These are phyloP conservation scores for Hipposideros larvatus DNA, from an alignment of 2,797 vertebrate genomes.

Conservation along the genomic window DNA sequence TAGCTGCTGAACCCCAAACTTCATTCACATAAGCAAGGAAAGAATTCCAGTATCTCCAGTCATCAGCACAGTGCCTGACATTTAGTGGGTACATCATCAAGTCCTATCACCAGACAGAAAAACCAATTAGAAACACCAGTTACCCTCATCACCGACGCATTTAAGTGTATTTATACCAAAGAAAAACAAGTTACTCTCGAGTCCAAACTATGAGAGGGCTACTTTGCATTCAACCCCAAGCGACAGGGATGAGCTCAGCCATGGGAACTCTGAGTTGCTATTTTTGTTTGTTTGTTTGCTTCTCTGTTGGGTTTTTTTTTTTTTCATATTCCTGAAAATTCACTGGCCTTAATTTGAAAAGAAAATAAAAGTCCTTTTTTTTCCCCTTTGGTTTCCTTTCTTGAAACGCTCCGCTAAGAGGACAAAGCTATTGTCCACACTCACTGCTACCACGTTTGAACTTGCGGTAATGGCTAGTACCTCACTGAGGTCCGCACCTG, in stretches of 20 bases:
- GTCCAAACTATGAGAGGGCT: not conserved
- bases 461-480: not conserved
- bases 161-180: not conserved
- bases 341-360: not conserved
- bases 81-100: not conserved
- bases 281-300: not conserved
- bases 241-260: not conserved
- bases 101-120: not conserved
- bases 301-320: not conserved
- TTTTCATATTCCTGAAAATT: not conserved
- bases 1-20: not conserved
- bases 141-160: not conserved
- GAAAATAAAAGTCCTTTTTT: not conserved
- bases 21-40: not conserved
- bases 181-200: not conserved
- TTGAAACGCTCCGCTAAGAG: not conserved
- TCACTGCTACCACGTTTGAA: not conserved
- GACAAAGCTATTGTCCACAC: not conserved
- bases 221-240: not conserved
- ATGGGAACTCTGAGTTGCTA: not conserved
- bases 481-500: not conserved
- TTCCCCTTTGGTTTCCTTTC: not conserved
- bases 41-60: not conserved
- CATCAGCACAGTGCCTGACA: not conserved
- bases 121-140: constrained; percentile 6